A percentile compares a stretch with the other conserved stretches of the same genome.
phyloP scores from a whole-genome alignment of 2,888 invertebrate genomes.

The Herminia tarsipennalis region DNA sequence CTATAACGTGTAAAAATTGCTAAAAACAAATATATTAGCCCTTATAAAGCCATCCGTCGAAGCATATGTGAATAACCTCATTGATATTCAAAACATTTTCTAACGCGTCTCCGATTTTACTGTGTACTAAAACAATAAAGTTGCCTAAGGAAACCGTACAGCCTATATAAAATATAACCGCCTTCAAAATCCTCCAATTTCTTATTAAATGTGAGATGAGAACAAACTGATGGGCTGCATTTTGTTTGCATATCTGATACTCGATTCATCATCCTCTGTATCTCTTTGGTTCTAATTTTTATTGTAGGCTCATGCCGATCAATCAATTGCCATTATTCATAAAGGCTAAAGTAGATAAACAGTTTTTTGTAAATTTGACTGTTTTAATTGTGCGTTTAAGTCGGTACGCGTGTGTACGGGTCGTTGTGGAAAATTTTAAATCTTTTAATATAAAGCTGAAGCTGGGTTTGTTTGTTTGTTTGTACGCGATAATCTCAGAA shows the following conservation, averaged over 20 bases:
- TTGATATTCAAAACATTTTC: neutral
- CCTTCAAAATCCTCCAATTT: conserved; percentile 48
- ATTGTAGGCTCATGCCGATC: conserved; percentile 28
- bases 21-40: no score
- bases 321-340: conserved; percentile 35
- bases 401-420: no score
- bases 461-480: no score
- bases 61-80: neutral
- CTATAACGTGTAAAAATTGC: no score
- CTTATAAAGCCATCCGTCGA: no score
- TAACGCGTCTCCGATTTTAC: neutral
- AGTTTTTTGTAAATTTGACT: no score
- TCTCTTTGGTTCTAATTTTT: conserved; percentile 30
- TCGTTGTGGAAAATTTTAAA: no score
- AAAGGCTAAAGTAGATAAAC: no score
- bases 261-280: conserved; percentile 65
- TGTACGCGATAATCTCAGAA: no score
- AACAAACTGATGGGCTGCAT: conserved; percentile 66
- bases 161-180: conserved; percentile 18
- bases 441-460: no score
- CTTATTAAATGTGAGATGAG: conserved; percentile 41
- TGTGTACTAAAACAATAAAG: neutral
- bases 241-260: conserved; percentile 73
- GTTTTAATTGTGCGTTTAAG: no score
- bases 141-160: neutral